Percentiles rank a stretch among this genome's conserved stretches.
These are phyloP conservation scores for Odocoileus virginianus DNA, from an alignment of 2,113 vertebrate genomes.

Conservation along the genomic window DNA sequence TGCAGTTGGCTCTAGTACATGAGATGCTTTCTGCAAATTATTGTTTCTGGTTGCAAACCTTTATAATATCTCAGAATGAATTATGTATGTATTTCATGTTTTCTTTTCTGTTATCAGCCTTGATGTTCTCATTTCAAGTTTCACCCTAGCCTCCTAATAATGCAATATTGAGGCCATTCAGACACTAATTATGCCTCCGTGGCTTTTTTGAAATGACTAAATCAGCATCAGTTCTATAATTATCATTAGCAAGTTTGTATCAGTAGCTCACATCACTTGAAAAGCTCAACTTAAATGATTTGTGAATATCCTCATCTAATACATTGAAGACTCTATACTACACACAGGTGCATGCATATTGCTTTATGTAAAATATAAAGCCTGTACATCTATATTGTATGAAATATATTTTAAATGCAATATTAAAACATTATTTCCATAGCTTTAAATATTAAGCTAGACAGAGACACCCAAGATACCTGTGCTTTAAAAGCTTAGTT, in stretches of 20 bases:
- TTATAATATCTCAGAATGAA: constrained; percentile 88
- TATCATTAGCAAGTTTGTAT: constrained; percentile 91
- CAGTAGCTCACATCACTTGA: constrained; percentile 82
- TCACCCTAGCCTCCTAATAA: constrained; percentile 92
- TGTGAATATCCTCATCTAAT: constrained; percentile 83
- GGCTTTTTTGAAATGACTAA: constrained; percentile 93
- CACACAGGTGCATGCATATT: constrained; percentile 62
- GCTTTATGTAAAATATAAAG: constrained; percentile 59
- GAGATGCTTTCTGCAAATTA: constrained; percentile 85
- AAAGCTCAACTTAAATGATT: constrained; percentile 86
- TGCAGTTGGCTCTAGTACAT: constrained; percentile 80
- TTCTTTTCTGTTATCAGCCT: constrained; percentile 88
- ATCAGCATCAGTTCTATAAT: constrained; percentile 95
- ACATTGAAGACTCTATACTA: constrained; percentile 68
- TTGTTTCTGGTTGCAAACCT: constrained; percentile 87
- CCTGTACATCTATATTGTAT: constrained; percentile 46
- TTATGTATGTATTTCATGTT: constrained; percentile 92
- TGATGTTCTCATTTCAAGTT: constrained; percentile 94
- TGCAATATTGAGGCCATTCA: constrained; percentile 95
- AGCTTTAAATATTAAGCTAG: constrained; percentile 48
- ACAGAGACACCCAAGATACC: constrained; percentile 31
- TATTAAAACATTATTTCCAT: constrained; percentile 62
- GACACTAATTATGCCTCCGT: constrained; percentile 94
- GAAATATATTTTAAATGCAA: constrained; percentile 66
- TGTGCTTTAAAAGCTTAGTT: constrained; percentile 56